Evolutionary conservation across 2,888 invertebrate species (phyloP).

Genomic region (Aproaerema taeniolella): DNA sequence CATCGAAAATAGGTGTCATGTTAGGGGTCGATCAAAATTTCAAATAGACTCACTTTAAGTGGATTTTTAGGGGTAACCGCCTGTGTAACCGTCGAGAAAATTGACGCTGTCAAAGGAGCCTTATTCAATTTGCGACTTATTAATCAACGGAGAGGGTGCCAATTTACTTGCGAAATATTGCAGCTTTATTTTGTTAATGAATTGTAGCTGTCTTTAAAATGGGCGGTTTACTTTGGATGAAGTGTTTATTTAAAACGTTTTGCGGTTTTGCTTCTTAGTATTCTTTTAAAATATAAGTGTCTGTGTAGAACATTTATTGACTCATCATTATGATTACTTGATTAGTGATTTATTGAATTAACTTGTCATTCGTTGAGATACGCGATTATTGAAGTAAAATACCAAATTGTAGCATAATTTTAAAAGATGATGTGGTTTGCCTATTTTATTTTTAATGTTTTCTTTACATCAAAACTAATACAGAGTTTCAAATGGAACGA

Average conservation of each 20-base stretch:
- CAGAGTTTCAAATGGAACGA: too few species aligned
- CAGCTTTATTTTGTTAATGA: slow-evolving; percentile 42
- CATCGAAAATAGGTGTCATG: slow-evolving; percentile 75
- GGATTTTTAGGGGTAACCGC: slow-evolving; percentile 65
- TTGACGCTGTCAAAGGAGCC: slow-evolving; percentile 72
- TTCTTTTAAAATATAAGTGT: background rate
- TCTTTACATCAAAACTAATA: too few species aligned
- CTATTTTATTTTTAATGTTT: too few species aligned
- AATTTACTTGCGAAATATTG: slow-evolving; percentile 30
- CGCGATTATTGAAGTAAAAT: too few species aligned
- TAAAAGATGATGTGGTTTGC: too few species aligned
- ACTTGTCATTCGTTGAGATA: too few species aligned
- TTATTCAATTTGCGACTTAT: slow-evolving; percentile 70
- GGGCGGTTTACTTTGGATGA: slow-evolving; percentile 4
- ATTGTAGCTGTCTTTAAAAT: slow-evolving; percentile 24
- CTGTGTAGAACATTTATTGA: too few species aligned
- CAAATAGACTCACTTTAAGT: slow-evolving; percentile 67
- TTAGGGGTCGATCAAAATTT: slow-evolving; percentile 70
- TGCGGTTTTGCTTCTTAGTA: background rate
- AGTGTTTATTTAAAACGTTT: background rate
- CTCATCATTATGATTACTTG: too few species aligned
- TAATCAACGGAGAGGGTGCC: slow-evolving; percentile 53
- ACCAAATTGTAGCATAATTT: too few species aligned
- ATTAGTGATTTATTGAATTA: too few species aligned
- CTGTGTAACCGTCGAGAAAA: slow-evolving; percentile 61